These are phyloP conservation scores for Polydrusus tereticollis DNA, from an alignment of 2,888 invertebrate genomes.

Conservation along the genomic window DNA sequence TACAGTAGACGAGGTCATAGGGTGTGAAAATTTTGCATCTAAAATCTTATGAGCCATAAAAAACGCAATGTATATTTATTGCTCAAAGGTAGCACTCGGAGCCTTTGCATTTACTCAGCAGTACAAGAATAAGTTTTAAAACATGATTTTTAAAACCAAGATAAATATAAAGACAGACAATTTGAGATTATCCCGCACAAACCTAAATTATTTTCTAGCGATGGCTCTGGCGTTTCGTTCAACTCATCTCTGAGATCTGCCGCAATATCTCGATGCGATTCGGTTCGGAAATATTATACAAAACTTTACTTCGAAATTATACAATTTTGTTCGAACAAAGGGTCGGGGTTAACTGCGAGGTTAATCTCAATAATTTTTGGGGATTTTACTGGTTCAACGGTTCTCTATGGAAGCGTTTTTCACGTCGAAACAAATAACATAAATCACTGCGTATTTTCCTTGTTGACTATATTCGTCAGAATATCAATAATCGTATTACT, in stretches of 20 bases:
- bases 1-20: too few species aligned
- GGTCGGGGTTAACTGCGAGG: slow-evolving; percentile 37
- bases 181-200: slow-evolving; percentile 6
- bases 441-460: neutral
- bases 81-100: too few species aligned
- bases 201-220: slow-evolving; percentile 33
- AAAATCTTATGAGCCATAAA: too few species aligned
- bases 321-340: slow-evolving; percentile 29
- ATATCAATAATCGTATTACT: neutral
- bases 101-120: too few species aligned
- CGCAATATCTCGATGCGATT: slow-evolving; percentile 39
- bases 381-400: neutral
- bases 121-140: too few species aligned
- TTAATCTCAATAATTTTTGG: slow-evolving; percentile 34
- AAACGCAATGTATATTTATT: too few species aligned
- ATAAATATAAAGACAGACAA: too few species aligned
- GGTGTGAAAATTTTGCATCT: too few species aligned
- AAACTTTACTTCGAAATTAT: slow-evolving; percentile 46
- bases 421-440: neutral
- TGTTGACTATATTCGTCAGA: neutral
- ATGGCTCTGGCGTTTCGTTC: slow-evolving; percentile 26
- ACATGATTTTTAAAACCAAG: too few species aligned
- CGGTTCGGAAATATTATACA: slow-evolving; percentile 42
- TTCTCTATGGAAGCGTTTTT: neutral
- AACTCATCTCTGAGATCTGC: slow-evolving; percentile 29